phyloP scores from a whole-genome alignment of 2,113 vertebrate genomes.

The Pachycephala philippinensis region DNA sequence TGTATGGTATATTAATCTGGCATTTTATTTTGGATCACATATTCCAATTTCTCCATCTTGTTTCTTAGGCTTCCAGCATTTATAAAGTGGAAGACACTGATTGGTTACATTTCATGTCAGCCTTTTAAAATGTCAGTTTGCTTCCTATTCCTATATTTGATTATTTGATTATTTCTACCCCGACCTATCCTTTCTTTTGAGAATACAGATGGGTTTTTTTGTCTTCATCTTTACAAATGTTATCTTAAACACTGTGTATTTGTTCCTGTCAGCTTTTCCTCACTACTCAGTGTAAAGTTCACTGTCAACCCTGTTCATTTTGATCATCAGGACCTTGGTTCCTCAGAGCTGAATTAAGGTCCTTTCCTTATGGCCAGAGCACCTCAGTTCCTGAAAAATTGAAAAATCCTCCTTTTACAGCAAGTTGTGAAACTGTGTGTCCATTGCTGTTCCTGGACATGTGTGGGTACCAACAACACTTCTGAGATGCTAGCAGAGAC shows the following conservation, averaged over 20 bases:
- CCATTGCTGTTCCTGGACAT: not conserved
- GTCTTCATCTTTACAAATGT: not conserved
- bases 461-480: not conserved
- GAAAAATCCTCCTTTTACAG: not conserved
- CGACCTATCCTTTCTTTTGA: not conserved
- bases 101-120: not conserved
- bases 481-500: not conserved
- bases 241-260: not conserved
- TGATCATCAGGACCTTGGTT: not conserved
- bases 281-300: not conserved
- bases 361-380: not conserved
- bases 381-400: not conserved
- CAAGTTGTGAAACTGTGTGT: not conserved
- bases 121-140: not conserved
- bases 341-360: not conserved
- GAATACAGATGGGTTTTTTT: not conserved
- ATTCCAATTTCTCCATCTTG: not conserved
- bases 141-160: not conserved
- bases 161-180: not conserved
- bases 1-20: not conserved
- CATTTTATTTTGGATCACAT: not conserved
- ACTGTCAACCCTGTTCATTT: not conserved
- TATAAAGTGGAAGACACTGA: not conserved
- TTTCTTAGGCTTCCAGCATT: not conserved
- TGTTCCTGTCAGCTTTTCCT: not conserved